Percentiles rank a stretch among this genome's conserved stretches.
Conservation (phyloP, 2,113 vertebrate species). For the Cavia porcellus region DNA sequence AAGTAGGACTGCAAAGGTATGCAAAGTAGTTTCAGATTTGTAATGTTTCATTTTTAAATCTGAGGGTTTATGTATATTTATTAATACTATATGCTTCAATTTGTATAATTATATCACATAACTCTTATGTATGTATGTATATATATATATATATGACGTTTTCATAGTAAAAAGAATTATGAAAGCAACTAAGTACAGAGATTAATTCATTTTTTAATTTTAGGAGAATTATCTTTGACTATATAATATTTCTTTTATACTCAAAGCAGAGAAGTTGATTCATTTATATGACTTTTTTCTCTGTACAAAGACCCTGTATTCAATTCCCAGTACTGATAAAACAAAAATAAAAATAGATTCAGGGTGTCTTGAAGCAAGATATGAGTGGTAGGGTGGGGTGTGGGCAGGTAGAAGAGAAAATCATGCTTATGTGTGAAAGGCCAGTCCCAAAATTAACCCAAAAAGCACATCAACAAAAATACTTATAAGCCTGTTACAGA, state of each 20-base stretch:
- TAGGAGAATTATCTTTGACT: constrained; percentile 53
- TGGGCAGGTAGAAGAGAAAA: neutral
- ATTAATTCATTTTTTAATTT: constrained; percentile 55
- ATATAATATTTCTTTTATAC: neutral
- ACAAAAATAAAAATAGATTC: constrained; percentile 31
- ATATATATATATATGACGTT: neutral
- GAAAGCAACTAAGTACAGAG: neutral
- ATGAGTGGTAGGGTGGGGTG: neutral
- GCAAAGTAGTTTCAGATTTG: neutral
- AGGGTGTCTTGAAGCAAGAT: neutral
- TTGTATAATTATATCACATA: neutral
- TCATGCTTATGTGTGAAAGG: neutral
- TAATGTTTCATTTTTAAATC: neutral
- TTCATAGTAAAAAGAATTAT: neutral
- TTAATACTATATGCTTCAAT: neutral
- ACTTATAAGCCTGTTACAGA: neutral
- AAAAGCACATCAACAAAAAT: neutral
- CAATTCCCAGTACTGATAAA: neutral
- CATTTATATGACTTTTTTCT: neutral
- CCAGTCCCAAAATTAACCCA: neutral
- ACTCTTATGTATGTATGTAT: neutral
- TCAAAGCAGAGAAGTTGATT: constrained; percentile 6
- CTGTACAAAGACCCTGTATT: neutral
- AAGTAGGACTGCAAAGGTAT: neutral
- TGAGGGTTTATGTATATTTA: neutral